Base-by-base conservation (phyloP, 1,140 invertebrate species). In the Drosophila lowei region DNA sequence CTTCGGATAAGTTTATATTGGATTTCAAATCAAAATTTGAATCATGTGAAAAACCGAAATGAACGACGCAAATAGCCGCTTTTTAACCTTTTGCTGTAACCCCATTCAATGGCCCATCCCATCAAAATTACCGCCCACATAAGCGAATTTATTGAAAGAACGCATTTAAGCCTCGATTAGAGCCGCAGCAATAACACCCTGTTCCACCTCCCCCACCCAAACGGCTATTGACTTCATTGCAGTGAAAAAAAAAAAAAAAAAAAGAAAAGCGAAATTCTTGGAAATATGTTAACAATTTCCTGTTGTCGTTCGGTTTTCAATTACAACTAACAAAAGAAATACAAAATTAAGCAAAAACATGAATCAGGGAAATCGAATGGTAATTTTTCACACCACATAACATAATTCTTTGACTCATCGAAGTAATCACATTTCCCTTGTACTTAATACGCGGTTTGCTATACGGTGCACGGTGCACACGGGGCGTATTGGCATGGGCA, bases 221-320 rank as follows among this genome's bases (percentile, higher is more conserved):
- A 38, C 81, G 75, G 72, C 72, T 81, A 78, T 81, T 81, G 79
- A 84, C 79, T 66, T 84, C 48, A 34, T 65, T 53, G 30, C 30
- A 43, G 64, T 73, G 63, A 47, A 16, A 59, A 57, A 52, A 50
- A 21, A 44, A 30, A 7, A 28, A 28, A 8, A 3, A 34, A 34
- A 34, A 34, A 34, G 2, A 1, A 3, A 9, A 11, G 9, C 30
- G 11, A 57, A 77, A 59, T 85, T 85, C 80, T 55, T 81, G 80
- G 81, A 73, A 68, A 67, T 62, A 73, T 80, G 65, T 86, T 71
- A 74, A 85, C 68, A 86, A 85, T 85, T 85, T 85, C 80, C 80
- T 86, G 80, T 85, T 86, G 65, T 74, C 21, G 47, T 64, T 73
- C 43, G 81, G 65, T 70, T 80, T 85, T 71, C 77, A 64, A 59